Evolutionary conservation across 2,797 vertebrate species (phyloP).

Genomic region (Bryconaethiops microstoma): DNA sequence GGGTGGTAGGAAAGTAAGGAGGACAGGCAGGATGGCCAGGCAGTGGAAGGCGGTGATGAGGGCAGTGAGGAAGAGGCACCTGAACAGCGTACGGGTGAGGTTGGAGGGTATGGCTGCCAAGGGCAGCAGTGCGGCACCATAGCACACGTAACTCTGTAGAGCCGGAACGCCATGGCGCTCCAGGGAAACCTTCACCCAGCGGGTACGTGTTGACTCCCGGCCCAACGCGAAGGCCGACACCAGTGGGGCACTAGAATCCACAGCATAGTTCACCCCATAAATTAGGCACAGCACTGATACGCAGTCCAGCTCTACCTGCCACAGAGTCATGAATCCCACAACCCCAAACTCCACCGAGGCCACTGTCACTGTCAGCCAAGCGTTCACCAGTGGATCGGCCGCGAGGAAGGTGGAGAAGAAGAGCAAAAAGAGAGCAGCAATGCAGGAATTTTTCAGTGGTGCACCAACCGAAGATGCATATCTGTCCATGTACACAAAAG

Average conservation of each 20-base stretch:
- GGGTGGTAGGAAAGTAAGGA: conserved; percentile 97
- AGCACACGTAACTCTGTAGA: conserved; percentile 97
- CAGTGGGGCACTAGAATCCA: conserved; percentile 93
- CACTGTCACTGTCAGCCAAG: conserved; percentile 94
- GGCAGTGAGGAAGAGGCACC: conserved; percentile 97
- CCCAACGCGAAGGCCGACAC: conserved; percentile 95
- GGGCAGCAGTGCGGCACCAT: conserved; percentile 91
- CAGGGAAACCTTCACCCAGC: conserved; percentile 94
- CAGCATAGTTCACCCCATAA: conserved; percentile 93
- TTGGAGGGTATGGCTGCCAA: conserved; percentile 94
- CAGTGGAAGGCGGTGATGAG: conserved; percentile 98
- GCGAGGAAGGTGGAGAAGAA: conserved; percentile 95
- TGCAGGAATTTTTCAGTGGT: conserved; percentile 94
- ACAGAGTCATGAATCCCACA: conserved; percentile 98
- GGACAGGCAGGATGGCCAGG: conserved; percentile 96
- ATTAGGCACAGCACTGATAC: conserved; percentile 97
- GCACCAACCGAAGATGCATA: conserved; percentile 94
- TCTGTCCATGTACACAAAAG: conserved; percentile 97
- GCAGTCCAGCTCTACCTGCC: conserved; percentile 97
- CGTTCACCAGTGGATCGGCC: conserved; percentile 92
- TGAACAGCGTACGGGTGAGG: conserved; percentile 96
- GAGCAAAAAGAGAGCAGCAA: conserved; percentile 95
- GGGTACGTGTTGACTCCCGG: conserved; percentile 94
- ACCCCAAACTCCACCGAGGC: conserved; percentile 97
- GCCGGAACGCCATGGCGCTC: conserved; percentile 96